These are phyloP conservation scores for Telmatherina bonti DNA, from an alignment of 2,797 vertebrate genomes.

Conservation along the genomic window DNA sequence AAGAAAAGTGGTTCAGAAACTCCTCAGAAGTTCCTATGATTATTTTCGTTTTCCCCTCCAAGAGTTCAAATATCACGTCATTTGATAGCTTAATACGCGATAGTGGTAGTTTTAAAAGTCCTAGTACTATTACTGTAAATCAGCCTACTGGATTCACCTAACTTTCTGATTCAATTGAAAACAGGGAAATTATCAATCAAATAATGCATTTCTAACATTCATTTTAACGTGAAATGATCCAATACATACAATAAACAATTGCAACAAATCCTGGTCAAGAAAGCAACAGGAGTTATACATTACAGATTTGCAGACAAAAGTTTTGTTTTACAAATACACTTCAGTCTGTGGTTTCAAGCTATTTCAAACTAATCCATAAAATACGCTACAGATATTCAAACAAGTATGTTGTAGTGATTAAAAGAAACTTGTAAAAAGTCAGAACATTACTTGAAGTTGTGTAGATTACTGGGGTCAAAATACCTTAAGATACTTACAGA, in stretches of 20 bases:
- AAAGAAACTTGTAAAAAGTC: neutral
- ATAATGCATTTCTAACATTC: neutral
- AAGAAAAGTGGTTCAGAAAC: neutral
- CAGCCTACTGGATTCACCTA: neutral
- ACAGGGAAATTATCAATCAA: neutral
- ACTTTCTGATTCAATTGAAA: neutral
- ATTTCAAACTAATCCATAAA: neutral
- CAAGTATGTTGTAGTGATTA: neutral
- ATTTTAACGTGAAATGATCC: too few relatives aligned
- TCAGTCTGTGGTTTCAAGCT: neutral
- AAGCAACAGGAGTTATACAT: too few relatives aligned
- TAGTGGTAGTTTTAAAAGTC: neutral
- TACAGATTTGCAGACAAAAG: too few relatives aligned
- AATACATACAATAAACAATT: too few relatives aligned
- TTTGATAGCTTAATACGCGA: neutral
- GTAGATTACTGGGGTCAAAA: neutral
- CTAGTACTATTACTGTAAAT: neutral
- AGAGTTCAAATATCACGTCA: neutral
- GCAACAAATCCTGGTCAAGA: too few relatives aligned
- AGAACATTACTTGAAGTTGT: neutral
- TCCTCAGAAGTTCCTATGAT: neutral
- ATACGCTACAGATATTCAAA: neutral
- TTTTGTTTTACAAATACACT: neutral
- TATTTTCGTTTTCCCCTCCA: neutral
- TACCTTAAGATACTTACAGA: conserved; percentile 36